Percentiles rank a stretch among this genome's conserved stretches.
Conservation (phyloP, 2,888 invertebrate species). For the Andrena flavipes region DNA sequence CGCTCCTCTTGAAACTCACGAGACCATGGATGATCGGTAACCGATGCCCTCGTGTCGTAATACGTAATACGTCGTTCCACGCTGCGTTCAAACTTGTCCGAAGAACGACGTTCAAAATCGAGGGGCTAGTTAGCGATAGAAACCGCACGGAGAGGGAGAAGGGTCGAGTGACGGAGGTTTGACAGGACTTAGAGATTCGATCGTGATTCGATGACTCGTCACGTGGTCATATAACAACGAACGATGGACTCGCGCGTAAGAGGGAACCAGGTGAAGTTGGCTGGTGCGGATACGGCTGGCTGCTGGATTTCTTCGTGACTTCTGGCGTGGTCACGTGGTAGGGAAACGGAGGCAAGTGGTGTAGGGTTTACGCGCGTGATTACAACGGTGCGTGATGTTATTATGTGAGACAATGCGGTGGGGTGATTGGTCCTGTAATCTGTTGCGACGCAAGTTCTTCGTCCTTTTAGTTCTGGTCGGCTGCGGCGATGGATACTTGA, state of each 20-base stretch:
- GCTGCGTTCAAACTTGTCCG: too few species aligned
- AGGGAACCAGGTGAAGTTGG: constrained; percentile 33
- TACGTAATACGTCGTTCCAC: too few species aligned
- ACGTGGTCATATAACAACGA: not conserved
- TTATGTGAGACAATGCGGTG: constrained; percentile 83
- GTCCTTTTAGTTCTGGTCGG: constrained; percentile 80
- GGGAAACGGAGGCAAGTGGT: constrained; percentile 14
- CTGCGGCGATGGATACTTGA: constrained; percentile 89
- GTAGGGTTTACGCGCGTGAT: constrained; percentile 48
- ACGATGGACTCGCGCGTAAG: constrained; percentile 26
- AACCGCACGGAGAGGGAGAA: not conserved
- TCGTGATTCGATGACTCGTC: not conserved
- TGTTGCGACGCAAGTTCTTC: constrained; percentile 79
- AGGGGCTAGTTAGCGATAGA: not conserved
- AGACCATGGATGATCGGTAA: too few species aligned
- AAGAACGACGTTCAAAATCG: too few species aligned
- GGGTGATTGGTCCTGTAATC: constrained; percentile 82
- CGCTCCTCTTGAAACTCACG: not conserved
- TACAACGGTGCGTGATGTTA: constrained; percentile 55
- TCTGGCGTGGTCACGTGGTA: constrained; percentile 32
- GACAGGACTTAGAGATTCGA: not conserved
- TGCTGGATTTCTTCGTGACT: constrained; percentile 18
- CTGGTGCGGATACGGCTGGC: not conserved
- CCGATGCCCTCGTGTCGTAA: not conserved
- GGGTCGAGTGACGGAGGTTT: not conserved